These are phyloP conservation scores for Alsophila aescularia DNA, from an alignment of 2,888 invertebrate genomes.

Conservation along the genomic window DNA sequence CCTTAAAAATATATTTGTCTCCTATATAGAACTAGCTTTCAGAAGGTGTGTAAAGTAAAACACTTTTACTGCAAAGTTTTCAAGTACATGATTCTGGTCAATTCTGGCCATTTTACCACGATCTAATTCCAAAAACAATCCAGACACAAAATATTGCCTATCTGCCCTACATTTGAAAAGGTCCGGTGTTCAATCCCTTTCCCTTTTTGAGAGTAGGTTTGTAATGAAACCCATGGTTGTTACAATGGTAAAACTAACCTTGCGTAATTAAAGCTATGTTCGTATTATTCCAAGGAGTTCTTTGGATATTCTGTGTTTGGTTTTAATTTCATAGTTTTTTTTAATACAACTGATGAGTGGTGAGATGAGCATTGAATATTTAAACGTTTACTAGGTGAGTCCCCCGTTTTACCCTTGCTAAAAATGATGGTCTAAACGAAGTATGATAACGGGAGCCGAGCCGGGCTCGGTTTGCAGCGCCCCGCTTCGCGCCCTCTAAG, in stretches of 20 bases:
- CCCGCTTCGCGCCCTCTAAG: too few species aligned
- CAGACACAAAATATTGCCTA: slow-evolving; percentile 30
- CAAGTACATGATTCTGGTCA: background rate
- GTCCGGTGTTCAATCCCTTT: slow-evolving; percentile 27
- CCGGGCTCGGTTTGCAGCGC: too few species aligned
- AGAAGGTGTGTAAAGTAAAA: background rate
- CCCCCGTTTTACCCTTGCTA: too few species aligned
- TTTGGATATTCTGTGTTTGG: background rate
- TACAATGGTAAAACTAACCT: slow-evolving; percentile 29
- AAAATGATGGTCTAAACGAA: too few species aligned
- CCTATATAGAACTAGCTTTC: too few species aligned
- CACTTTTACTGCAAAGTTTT: background rate
- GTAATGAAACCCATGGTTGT: slow-evolving; percentile 32
- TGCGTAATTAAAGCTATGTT: slow-evolving; percentile 31
- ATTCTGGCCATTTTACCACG: slow-evolving; percentile 3
- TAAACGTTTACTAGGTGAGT: too few species aligned
- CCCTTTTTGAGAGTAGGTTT: slow-evolving; percentile 25
- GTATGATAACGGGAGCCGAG: too few species aligned
- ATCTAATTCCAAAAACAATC: slow-evolving; percentile 7
- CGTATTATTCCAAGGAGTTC: slow-evolving; percentile 18
- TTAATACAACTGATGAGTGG: too few species aligned
- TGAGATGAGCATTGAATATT: too few species aligned
- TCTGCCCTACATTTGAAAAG: slow-evolving; percentile 30
- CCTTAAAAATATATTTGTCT: too few species aligned
- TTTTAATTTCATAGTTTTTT: background rate